Evolutionary conservation across 1,140 invertebrate genomes (phyloP).

Genomic region (Diorhabda elongata): DNA sequence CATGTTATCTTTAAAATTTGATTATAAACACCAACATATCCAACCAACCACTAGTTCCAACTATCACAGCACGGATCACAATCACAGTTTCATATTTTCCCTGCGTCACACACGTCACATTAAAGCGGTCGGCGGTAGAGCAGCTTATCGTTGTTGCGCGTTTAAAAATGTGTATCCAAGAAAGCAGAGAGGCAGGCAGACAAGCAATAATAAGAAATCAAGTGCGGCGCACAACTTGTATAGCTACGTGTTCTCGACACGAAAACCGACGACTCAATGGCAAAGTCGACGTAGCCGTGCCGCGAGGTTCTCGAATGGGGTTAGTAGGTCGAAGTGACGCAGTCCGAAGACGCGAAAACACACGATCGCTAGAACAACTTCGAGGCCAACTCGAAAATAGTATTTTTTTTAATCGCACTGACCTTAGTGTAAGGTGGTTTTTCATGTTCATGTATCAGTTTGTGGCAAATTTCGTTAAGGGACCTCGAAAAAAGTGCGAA

Average conservation of each 20-base stretch:
- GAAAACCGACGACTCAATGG: constrained; percentile 42
- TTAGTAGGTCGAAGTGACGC: constrained; percentile 46
- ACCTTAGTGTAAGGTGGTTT: constrained; percentile 25
- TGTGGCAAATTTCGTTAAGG: constrained; percentile 8
- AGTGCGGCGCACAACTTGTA: constrained; percentile 13
- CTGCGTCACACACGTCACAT: not conserved
- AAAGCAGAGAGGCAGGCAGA: not conserved
- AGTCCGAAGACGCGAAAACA: constrained; percentile 36
- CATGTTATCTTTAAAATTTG: constrained; percentile 30
- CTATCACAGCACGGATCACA: constrained; percentile 23
- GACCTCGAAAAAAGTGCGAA: constrained; percentile 12
- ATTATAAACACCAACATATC: constrained; percentile 19
- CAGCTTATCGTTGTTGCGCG: not conserved
- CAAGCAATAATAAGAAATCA: constrained; percentile 7
- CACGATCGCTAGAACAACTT: constrained; percentile 33
- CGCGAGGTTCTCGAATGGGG: constrained; percentile 44
- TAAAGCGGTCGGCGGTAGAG: not conserved
- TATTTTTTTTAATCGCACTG: constrained; percentile 26
- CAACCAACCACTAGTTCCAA: constrained; percentile 16
- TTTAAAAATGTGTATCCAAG: not conserved
- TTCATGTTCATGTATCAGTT: constrained; percentile 16
- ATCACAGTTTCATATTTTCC: constrained; percentile 6
- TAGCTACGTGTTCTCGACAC: constrained; percentile 16
- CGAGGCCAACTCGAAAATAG: constrained; percentile 36
- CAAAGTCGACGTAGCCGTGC: constrained; percentile 28